Evolutionary conservation across 2,113 vertebrate species (phyloP).

Genomic region (Aptenodytes forsteri): DNA sequence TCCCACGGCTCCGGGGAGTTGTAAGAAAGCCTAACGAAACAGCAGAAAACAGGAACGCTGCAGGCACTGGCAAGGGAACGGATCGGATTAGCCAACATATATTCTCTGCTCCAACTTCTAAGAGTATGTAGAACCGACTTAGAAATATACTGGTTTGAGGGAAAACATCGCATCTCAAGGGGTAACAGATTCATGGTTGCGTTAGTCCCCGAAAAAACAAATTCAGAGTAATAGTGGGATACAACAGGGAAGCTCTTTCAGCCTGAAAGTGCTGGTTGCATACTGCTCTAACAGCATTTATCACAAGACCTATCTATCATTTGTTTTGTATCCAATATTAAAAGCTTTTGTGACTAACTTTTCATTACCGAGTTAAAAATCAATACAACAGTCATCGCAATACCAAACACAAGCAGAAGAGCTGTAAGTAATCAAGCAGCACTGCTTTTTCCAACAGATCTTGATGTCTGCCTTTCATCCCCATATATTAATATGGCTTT

Average conservation of each 20-base stretch:
- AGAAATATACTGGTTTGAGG: background rate
- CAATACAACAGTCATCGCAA: background rate
- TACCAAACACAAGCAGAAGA: background rate
- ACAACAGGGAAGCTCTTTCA: background rate
- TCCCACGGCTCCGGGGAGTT: background rate
- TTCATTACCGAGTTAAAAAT: background rate
- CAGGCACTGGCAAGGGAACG: background rate
- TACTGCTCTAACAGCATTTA: background rate
- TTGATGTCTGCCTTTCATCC: slow-evolving; percentile 5
- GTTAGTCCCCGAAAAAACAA: background rate
- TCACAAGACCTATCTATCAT: background rate
- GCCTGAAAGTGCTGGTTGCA: background rate
- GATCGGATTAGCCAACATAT: background rate
- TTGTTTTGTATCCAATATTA: background rate
- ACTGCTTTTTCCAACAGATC: background rate
- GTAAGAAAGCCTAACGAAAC: accelerated
- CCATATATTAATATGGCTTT: background rate
- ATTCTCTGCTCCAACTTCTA: background rate
- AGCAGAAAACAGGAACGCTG: background rate
- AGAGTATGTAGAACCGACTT: accelerated
- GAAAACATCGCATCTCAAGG: accelerated
- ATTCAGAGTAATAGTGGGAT: background rate
- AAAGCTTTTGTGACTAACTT: slow-evolving; percentile 16
- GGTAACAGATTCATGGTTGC: background rate
- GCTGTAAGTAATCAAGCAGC: background rate